Base-by-base conservation (phyloP, 2,888 invertebrate genomes). In the Hecatera dysodea region DNA sequence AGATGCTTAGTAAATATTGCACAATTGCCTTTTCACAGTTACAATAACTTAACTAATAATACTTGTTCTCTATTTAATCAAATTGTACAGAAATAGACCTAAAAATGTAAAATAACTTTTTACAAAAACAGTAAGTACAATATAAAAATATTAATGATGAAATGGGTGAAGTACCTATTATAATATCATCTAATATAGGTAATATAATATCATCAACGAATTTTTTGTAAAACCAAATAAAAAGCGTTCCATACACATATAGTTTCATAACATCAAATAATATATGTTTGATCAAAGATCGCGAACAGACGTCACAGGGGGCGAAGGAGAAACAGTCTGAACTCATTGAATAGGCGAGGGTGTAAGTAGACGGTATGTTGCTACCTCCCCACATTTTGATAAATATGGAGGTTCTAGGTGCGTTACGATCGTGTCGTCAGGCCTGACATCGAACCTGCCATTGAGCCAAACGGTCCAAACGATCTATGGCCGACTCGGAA, bases 371-470 rank as follows among this genome's bases (percentile, higher is more conserved):
- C 62, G 46, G 29, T 24, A 66, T 63, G 39, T 68, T 61, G 65
- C 60, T 68, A 65, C 68, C 57, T 56, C 44, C 46, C 55, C 29
- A 24, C 69, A 24, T 63, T 76, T 80, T 65, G 62, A 76, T 80
- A 78, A 66, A 80, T 80, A 80, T 66, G 70, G 57, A 60, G 61
- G 65, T 65, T 64, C 61, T 68, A 70, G 61, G 76, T 76, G 52
- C 53, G 69, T 75, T 70, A 59, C 65, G 57, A 53, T 44, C 52
- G 61, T 50, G 68, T 55, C 75, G 59, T 60, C 62, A 65, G 55
- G 39, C 80, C 75, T 70, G 48, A 70, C 80, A 80, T 52, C 69
- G 75, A 80, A 64, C 64, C 75, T 78, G 56, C 60, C 79, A 44
- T 75, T 75, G 75, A 74, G 60, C 69, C 55, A 50, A 80, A 64